A percentile compares a stretch with the other conserved stretches of the same genome.
Conservation (phyloP, 2,113 vertebrate genomes). For the Chionomys nivalis region DNA sequence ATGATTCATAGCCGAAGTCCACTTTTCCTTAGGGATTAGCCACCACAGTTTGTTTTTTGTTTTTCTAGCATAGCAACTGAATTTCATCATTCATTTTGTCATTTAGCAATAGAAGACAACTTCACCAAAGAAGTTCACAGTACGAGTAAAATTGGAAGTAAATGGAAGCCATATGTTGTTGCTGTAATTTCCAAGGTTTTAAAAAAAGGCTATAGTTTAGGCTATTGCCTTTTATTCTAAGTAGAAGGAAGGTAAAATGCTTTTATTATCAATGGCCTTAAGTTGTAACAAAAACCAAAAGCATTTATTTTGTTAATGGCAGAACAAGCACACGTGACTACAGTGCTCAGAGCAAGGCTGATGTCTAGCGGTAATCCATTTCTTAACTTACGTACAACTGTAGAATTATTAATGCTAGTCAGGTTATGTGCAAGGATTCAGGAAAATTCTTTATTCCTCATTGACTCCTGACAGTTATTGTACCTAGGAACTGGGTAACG, state of each 20-base stretch:
- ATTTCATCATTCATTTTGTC: slow-evolving; percentile 92
- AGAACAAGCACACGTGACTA: slow-evolving; percentile 79
- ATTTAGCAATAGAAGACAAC: slow-evolving; percentile 90
- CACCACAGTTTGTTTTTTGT: slow-evolving; percentile 89
- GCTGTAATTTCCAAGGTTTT: slow-evolving; percentile 85
- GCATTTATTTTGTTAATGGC: slow-evolving; percentile 85
- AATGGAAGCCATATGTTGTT: slow-evolving; percentile 90
- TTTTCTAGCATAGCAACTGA: slow-evolving; percentile 92
- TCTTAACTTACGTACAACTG: slow-evolving; percentile 89
- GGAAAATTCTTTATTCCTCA: slow-evolving; percentile 95
- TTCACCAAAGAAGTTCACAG: slow-evolving; percentile 89
- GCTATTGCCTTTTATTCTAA: slow-evolving; percentile 77
- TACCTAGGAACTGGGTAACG: slow-evolving; percentile 95
- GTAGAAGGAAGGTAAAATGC: slow-evolving; percentile 72
- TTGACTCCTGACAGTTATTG: slow-evolving; percentile 93
- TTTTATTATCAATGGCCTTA: slow-evolving; percentile 81
- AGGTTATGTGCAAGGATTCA: slow-evolving; percentile 94
- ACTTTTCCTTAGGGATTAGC: slow-evolving; percentile 88
- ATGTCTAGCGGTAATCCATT: slow-evolving; percentile 93
- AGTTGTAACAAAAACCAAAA: slow-evolving; percentile 42
- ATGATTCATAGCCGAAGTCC: slow-evolving; percentile 90
- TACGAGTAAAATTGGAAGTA: slow-evolving; percentile 88
- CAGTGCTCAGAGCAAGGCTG: slow-evolving; percentile 86
- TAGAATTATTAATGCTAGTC: slow-evolving; percentile 95
- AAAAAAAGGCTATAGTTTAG: slow-evolving; percentile 79